Base-by-base conservation (phyloP, 23 tunicate genomes). In the Phallusia fumigata region DNA sequence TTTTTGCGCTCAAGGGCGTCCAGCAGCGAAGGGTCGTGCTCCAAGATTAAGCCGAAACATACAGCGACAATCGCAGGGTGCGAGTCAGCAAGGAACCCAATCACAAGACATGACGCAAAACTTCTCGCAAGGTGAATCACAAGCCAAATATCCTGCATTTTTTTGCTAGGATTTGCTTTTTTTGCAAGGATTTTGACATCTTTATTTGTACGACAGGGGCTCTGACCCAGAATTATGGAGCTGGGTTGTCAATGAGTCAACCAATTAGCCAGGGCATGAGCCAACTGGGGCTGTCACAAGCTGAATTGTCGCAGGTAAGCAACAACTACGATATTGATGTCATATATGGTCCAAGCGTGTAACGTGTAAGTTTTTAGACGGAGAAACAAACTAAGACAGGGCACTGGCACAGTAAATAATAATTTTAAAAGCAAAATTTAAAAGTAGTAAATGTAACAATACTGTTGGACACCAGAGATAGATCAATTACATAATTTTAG, bases 181-280 rank as follows among this genome's bases (percentile, higher is more conserved):
- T n/a, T n/a, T n/a, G n/a, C n/a, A n/a, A n/a, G n/a, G n/a, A n/a
- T n/a, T n/a, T n/a, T n/a, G n/a, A n/a, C n/a, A n/a, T n/a, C n/a
- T n/a, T n/a, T n/a, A n/a, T n/a, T n/a, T n/a, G n/a, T n/a, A n/a
- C 36, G 51, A 30, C 84, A 93, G 98, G 94, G 18, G 90, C 88
- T 0, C 76, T 95, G 58, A 95, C 99, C 32, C 99, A 95, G 84
- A 91, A 91, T 19, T 95, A 77, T 76, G 87, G 93, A 24, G 83
- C 90, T 0, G 93, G 93, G 8, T 49, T 86, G 65, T 89, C 94
- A 10, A 89, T 94, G 95, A 94, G 98, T 82, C 98, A 94, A 79
- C 98, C 98, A 0, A 94, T 94, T 79, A 90, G 95, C 49, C 99
- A 95, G 74, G 98, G 98, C 47, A 87, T 95, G 92, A 95, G 99